Conservation (phyloP, 2,888 invertebrate species). For the Pristionchus maxplancki region DNA sequence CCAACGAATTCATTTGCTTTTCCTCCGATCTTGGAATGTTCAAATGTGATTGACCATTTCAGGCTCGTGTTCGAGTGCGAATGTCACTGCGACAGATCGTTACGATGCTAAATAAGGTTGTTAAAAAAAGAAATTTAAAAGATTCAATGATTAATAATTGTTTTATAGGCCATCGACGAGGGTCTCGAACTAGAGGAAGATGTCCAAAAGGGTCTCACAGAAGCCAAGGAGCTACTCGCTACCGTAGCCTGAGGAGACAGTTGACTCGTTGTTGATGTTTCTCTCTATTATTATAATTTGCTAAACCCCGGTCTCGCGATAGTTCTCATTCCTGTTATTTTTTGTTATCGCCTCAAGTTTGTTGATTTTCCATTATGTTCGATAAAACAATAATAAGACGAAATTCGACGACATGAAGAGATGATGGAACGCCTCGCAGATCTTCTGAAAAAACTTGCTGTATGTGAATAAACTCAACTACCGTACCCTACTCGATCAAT, state of each 20-base stretch:
- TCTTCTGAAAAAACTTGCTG: too few species aligned
- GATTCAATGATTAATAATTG: neutral
- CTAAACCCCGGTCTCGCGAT: neutral
- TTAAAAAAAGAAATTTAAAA: neutral
- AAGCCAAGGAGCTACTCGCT: constrained; percentile 34
- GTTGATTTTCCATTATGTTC: too few species aligned
- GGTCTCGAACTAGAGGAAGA: neutral
- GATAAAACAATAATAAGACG: too few species aligned
- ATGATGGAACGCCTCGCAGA: too few species aligned
- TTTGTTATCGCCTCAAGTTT: neutral
- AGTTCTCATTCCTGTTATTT: neutral
- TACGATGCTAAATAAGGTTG: neutral
- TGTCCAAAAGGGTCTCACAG: constrained; percentile 22
- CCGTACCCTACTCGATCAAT: too few species aligned
- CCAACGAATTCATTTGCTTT: too few species aligned
- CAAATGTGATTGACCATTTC: neutral
- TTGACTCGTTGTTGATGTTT: neutral
- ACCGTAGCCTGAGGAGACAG: constrained; percentile 25
- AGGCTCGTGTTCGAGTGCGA: constrained; percentile 37
- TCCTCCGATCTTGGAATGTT: too few species aligned
- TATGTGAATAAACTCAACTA: too few species aligned
- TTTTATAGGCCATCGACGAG: neutral
- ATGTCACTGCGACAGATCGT: constrained; percentile 44
- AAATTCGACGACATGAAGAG: too few species aligned
- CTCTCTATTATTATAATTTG: neutral